Evolutionary conservation across 2,888 invertebrate genomes (phyloP), one percentile per base, ranked within the genome.

Genomic region (Nomada fabriciana): DNA sequence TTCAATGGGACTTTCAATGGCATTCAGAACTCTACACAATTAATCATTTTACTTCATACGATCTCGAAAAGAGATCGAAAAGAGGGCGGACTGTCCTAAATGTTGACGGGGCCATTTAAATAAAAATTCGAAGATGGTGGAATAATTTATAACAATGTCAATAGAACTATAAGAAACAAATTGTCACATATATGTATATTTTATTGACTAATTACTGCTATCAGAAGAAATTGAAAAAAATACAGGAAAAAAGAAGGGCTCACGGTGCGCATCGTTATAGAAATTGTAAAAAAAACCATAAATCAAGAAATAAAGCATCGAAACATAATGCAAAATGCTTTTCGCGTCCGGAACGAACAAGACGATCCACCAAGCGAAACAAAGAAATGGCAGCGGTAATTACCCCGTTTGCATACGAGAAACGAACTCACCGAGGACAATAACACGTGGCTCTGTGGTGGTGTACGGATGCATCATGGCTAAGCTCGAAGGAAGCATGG

Each of bases 391-490:
- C 42, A n/a, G 15, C 18, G 60, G 23, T 52, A 60, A 29, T 36
- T 42, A 23, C 4, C 9, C 9, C 9, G 36, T 43, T 75, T 20
- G 13, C 29, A 29, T 1, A 57, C 1, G 25, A 55, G 57, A 71
- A 63, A 55, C 47, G 52, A 47, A 84, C 87, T 91, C 90, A 94
- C 94, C 94, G 86, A 94, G 91, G 76, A 94, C 94, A 67, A 94
- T 92, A 74, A 94, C 92, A 79, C 94, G 93, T 4, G 93, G 92
- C 84, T 94, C 93, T 63, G 90, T 90, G 63, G 89, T 84, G 50
- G 89, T 85, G 84, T 92, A 92, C 70, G 92, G 90, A 76, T 92
- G 92, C 20, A 87, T 64, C 76, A 88, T 71, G 60, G 91, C 88
- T 73, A 91, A 83, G 67, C 85, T 80, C 72, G 89, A 87, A 52